These are phyloP conservation scores for Chiloscyllium punctatum DNA, from an alignment of 2,797 vertebrate genomes.

Conservation along the genomic window DNA sequence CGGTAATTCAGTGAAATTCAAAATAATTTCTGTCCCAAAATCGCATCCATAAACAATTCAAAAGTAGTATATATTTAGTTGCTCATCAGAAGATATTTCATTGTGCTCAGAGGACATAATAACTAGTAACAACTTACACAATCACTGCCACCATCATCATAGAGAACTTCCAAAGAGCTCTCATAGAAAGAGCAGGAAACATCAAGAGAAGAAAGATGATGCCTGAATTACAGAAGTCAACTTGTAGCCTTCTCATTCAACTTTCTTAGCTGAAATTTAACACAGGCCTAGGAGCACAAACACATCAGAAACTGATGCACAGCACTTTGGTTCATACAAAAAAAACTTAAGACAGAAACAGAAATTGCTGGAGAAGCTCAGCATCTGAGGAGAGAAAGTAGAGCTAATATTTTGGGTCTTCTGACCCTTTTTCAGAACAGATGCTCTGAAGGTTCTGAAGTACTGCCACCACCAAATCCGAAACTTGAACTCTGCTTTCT, in stretches of 20 bases:
- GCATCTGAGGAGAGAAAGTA: no score
- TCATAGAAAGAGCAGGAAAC: not conserved
- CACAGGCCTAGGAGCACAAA: not conserved
- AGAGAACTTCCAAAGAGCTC: not conserved
- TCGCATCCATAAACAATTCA: not conserved
- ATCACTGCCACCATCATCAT: not conserved
- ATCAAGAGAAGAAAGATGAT: not conserved
- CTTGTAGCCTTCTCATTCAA: not conserved
- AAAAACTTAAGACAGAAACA: not conserved
- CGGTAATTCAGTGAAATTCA: not conserved
- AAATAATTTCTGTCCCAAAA: not conserved
- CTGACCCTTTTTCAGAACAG: no score
- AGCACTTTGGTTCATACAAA: not conserved
- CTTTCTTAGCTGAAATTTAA: not conserved
- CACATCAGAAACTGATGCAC: not conserved
- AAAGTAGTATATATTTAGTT: not conserved
- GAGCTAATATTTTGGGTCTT: no score
- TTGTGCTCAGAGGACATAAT: not conserved
- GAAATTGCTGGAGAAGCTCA: no score
- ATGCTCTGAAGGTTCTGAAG: no score
- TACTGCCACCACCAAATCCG: no score
- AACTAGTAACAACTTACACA: not conserved
- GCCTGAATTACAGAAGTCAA: not conserved
- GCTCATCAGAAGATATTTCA: not conserved
- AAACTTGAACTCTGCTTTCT: no score